phyloP scores from a whole-genome alignment of 2,888 invertebrate species.

The Aphelenchoides bicaudatus region DNA sequence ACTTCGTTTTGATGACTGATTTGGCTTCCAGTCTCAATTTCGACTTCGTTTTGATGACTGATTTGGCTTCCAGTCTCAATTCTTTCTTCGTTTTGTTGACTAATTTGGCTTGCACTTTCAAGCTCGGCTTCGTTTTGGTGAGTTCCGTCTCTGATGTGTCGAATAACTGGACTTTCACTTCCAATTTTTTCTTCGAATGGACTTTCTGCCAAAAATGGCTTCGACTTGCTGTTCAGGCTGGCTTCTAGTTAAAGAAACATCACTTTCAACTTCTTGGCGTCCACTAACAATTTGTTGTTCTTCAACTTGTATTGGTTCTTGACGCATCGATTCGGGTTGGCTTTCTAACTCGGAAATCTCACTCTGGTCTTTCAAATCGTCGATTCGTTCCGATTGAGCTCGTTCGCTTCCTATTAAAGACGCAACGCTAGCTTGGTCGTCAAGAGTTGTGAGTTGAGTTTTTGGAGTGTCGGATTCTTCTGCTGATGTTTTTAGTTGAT shows the following conservation, averaged over 20 bases:
- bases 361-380: no score
- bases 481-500: background rate
- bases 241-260: no score
- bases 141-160: background rate
- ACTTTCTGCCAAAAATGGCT: background rate
- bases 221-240: no score
- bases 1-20: background rate
- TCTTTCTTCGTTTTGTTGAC: conserved; percentile 1
- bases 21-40: background rate
- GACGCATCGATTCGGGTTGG: no score
- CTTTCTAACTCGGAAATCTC: no score
- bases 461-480: background rate
- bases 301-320: no score
- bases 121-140: background rate
- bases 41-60: background rate
- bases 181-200: conserved; percentile 5
- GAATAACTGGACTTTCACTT: conserved; percentile 17
- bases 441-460: background rate
- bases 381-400: no score
- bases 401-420: no score
- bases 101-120: background rate
- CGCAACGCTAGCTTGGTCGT: background rate
- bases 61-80: conserved; percentile 5
- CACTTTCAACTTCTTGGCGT: no score
- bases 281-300: no score